Percentiles rank a stretch among this genome's conserved stretches.
phyloP scores from a whole-genome alignment of 2,888 invertebrate genomes.

The Allophyes oxyacanthae region DNA sequence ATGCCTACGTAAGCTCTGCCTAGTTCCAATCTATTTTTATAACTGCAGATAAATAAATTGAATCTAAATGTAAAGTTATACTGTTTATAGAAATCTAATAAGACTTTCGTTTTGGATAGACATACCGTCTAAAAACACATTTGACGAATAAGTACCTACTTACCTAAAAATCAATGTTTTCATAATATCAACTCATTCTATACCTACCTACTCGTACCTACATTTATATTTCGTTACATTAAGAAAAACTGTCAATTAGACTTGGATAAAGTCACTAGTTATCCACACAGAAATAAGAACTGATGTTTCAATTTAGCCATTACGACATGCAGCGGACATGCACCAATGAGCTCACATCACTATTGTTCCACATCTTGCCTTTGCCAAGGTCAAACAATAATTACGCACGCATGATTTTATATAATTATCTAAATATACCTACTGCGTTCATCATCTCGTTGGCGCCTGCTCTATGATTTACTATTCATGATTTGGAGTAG shows the following conservation, averaged over 20 bases:
- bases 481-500: conserved; percentile 33
- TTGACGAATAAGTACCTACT: no score
- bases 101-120: conserved; percentile 4
- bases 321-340: conserved; percentile 65
- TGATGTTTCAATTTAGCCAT: conserved; percentile 61
- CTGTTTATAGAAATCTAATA: conserved; percentile 27
- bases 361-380: conserved; percentile 68
- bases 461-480: conserved; percentile 52
- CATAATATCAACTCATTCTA: no score
- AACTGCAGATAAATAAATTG: conserved; percentile 46
- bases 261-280: conserved; percentile 14
- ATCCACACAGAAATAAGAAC: conserved; percentile 28
- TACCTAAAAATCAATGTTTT: no score
- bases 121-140: no score
- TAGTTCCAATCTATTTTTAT: conserved; percentile 53
- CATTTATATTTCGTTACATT: neutral
- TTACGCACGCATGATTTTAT: conserved; percentile 59
- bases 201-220: neutral
- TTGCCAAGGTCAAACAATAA: conserved; percentile 68
- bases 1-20: conserved; percentile 52
- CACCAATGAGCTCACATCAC: conserved; percentile 64
- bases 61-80: conserved; percentile 19
- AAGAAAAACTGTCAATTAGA: neutral
- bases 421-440: conserved; percentile 63
- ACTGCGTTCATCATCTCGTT: conserved; percentile 47